Evolutionary conservation across 2,797 vertebrate genomes (phyloP).

Genomic region (Nannoperca australis): DNA sequence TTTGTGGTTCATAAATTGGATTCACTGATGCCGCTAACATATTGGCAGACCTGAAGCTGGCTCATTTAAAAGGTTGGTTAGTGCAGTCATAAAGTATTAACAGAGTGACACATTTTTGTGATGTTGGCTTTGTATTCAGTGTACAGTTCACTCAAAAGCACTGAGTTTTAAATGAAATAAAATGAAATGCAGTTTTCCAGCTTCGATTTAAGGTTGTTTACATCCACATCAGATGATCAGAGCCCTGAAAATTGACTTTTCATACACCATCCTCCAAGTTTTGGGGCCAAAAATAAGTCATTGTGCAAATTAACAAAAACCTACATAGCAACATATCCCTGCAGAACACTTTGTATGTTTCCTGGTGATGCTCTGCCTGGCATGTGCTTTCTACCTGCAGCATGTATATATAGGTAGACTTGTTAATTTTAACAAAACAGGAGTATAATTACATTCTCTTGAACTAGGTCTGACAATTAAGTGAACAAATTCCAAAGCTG

Average conservation of each 20-base stretch:
- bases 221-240: not conserved
- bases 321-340: too few relatives aligned
- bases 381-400: too few relatives aligned
- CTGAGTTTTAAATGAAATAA: not conserved
- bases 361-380: not conserved
- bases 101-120: slow-evolving; percentile 6
- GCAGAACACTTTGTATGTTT: not conserved
- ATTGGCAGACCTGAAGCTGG: not conserved
- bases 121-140: not conserved
- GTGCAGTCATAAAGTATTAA: not conserved
- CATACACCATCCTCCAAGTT: not conserved
- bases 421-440: not conserved
- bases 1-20: slow-evolving; percentile 36
- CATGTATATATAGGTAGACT: not conserved
- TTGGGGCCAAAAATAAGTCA: too few relatives aligned
- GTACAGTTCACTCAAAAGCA: not conserved
- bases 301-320: not conserved
- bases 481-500: not conserved
- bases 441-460: not conserved
- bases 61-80: not conserved
- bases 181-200: not conserved
- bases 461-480: not conserved
- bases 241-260: too few relatives aligned
- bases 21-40: not conserved
- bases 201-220: not conserved